Conservation (phyloP, 2,797 vertebrate species). For the Nyctibius grandis region DNA sequence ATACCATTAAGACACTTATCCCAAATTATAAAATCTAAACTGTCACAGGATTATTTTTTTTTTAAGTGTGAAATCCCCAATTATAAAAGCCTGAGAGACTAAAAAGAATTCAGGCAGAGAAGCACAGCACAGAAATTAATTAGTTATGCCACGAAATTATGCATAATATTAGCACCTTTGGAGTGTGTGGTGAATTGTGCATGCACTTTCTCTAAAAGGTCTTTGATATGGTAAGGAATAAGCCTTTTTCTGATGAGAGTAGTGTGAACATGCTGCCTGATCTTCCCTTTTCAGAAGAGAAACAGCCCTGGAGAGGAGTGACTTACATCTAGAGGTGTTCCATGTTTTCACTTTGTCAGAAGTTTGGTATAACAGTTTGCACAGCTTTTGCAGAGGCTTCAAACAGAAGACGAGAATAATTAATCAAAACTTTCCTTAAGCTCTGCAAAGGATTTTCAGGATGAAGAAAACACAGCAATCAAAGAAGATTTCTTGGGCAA, state of each 20-base stretch:
- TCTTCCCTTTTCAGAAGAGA: not conserved
- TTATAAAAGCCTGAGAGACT: not conserved
- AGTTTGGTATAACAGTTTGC: not conserved
- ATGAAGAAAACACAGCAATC: not conserved
- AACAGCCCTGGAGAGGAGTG: not conserved
- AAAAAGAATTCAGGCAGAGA: not conserved
- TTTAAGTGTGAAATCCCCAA: not conserved
- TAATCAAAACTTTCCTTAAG: not conserved
- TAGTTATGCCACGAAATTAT: not conserved
- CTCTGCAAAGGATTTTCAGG: not conserved
- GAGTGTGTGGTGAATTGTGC: not conserved
- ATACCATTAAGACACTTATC: not conserved
- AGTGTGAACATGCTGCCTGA: not conserved
- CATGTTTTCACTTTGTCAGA: not conserved
- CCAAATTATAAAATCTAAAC: not conserved
- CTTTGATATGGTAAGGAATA: not conserved
- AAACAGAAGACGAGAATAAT: not conserved
- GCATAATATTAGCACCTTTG: not conserved
- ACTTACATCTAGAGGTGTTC: not conserved
- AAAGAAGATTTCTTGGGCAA: not conserved
- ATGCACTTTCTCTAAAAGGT: not conserved
- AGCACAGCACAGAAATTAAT: not conserved
- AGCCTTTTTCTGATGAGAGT: not conserved
- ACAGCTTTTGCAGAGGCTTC: not conserved
- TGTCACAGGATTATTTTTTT: not conserved